Conservation (phyloP, 2,888 invertebrate genomes). For the Ceriagrion tenellum region DNA sequence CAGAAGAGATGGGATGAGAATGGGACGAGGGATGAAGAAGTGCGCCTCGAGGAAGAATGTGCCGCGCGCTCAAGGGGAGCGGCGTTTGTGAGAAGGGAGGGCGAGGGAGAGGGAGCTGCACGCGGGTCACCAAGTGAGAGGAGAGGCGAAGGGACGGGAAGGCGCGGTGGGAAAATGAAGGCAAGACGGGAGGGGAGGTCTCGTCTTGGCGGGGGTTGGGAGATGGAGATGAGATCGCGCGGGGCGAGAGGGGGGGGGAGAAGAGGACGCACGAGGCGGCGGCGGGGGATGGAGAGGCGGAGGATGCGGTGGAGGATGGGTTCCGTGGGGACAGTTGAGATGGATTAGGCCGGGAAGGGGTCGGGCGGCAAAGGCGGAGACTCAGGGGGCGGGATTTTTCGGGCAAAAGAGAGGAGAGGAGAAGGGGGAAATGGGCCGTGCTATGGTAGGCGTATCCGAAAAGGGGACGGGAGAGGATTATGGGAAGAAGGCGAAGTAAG, state of each 20-base stretch:
- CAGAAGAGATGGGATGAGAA: neutral
- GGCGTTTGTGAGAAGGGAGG: neutral
- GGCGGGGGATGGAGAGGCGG: neutral
- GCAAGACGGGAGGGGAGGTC: neutral
- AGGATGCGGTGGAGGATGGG: neutral
- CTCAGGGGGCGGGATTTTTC: neutral
- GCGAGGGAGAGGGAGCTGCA: neutral
- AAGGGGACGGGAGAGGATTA: neutral
- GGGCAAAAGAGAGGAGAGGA: neutral
- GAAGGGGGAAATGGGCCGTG: neutral
- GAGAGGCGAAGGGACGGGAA: neutral
- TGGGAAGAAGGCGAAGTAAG: neutral
- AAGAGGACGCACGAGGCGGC: neutral
- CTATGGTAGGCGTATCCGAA: neutral
- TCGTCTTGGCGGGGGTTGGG: neutral
- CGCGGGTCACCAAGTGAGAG: neutral
- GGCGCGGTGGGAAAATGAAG: neutral
- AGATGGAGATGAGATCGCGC: neutral
- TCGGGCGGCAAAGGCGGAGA: neutral
- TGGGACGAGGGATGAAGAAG: neutral
- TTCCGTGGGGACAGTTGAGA: conserved; percentile 19
- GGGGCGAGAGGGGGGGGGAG: neutral
- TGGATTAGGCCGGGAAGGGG: neutral
- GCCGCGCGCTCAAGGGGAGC: neutral
- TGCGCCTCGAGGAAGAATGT: neutral